These are phyloP conservation scores for Poeciliopsis turneri DNA, from an alignment of 2,797 vertebrate species.

Conservation along the genomic window DNA sequence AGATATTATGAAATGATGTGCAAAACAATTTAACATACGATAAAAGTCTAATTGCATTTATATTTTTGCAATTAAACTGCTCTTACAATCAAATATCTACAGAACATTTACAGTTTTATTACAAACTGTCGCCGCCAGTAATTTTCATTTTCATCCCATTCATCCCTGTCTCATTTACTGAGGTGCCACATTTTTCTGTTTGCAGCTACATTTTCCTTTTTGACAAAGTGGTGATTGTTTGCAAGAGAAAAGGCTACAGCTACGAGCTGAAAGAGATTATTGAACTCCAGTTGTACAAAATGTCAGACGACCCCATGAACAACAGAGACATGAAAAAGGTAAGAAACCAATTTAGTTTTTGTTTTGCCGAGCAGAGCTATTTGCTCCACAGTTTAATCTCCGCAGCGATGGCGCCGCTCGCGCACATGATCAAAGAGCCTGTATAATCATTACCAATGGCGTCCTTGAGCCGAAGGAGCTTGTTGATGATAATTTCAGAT, in stretches of 20 bases:
- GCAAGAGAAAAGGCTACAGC: slow-evolving; percentile 94
- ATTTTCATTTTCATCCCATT: too few relatives aligned
- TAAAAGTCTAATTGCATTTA: background rate
- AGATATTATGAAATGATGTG: background rate
- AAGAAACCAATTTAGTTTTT: slow-evolving; percentile 5
- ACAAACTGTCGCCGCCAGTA: background rate
- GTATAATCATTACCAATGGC: slow-evolving; percentile 52
- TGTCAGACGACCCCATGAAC: slow-evolving; percentile 97
- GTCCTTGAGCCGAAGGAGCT: slow-evolving; percentile 61
- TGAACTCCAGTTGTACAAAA: slow-evolving; percentile 93
- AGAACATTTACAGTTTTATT: background rate
- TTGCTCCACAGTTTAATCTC: slow-evolving; percentile 2
- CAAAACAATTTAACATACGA: background rate
- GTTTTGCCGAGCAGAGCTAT: background rate
- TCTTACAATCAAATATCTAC: background rate
- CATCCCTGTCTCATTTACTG: background rate
- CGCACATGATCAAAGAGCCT: slow-evolving; percentile 25
- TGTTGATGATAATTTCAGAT: slow-evolving; percentile 66
- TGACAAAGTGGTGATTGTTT: slow-evolving; percentile 98
- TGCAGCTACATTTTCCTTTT: slow-evolving; percentile 97
- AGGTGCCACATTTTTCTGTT: slow-evolving; percentile 6
- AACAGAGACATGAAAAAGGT: slow-evolving; percentile 99
- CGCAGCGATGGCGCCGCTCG: slow-evolving; percentile 1
- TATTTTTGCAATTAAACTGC: background rate
- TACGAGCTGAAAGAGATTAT: slow-evolving; percentile 98